These are phyloP conservation scores for Rhagophthalmus giganteus DNA, from an alignment of 2,888 invertebrate genomes.

Conservation along the genomic window DNA sequence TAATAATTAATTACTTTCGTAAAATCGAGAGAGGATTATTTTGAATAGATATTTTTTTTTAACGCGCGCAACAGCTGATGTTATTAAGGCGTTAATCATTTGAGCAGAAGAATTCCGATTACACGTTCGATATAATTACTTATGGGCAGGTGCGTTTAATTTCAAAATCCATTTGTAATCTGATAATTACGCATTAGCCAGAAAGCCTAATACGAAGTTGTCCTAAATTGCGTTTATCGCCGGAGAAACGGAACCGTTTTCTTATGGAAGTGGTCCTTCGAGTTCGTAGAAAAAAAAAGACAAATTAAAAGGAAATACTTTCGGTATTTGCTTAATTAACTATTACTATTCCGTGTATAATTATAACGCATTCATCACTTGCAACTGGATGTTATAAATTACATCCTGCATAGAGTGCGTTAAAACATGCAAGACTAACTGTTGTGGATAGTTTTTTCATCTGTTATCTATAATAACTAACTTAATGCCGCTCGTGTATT, in stretches of 20 bases:
- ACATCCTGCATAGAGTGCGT: slow-evolving; percentile 11
- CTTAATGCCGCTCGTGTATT: neutral
- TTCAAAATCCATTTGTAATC: neutral
- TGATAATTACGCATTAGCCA: neutral
- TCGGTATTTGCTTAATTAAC: slow-evolving; percentile 9
- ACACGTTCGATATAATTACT: neutral
- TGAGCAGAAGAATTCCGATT: neutral
- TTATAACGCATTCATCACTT: slow-evolving; percentile 18
- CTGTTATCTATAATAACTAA: neutral
- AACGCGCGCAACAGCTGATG: neutral
- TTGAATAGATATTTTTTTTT: neutral
- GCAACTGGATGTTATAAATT: slow-evolving; percentile 15
- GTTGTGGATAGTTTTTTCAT: no score
- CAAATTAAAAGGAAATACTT: neutral
- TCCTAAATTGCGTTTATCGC: no score
- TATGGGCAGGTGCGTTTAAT: neutral
- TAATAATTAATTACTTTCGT: slow-evolving; percentile 3
- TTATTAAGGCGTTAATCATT: neutral
- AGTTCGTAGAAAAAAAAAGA: neutral
- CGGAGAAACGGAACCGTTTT: no score
- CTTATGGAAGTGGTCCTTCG: neutral
- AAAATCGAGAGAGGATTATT: neutral
- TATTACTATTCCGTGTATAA: slow-evolving; percentile 3
- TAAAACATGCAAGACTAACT: neutral
- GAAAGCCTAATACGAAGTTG: no score